Evolutionary conservation across 2,113 vertebrate species (phyloP).

Genomic region (Myotis davidii): DNA sequence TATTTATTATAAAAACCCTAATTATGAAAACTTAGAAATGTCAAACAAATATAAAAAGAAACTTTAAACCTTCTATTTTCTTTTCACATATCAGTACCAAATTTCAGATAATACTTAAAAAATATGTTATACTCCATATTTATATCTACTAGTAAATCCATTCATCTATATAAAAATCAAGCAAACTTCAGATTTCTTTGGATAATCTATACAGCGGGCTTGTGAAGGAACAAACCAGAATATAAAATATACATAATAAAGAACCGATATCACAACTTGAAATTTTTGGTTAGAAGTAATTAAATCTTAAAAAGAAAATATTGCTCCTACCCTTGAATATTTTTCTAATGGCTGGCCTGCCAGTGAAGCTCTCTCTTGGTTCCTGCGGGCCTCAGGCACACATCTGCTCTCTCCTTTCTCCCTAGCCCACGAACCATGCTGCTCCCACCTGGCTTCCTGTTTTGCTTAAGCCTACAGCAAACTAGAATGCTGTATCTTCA

Average conservation of each 20-base stretch:
- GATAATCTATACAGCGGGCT: fast-evolving
- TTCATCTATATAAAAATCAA: neutral
- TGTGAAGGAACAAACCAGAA: neutral
- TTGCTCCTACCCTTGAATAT: neutral
- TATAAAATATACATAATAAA: neutral
- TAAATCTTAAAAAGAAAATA: neutral
- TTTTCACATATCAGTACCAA: neutral
- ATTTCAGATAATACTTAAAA: neutral
- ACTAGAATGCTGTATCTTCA: neutral
- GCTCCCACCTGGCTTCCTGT: neutral
- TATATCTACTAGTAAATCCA: neutral
- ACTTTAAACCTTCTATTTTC: neutral
- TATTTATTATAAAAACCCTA: neutral
- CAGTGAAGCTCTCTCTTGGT: neutral
- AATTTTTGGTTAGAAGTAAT: neutral
- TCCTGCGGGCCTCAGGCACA: neutral
- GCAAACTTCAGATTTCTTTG: neutral
- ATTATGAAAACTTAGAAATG: neutral
- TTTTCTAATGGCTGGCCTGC: neutral
- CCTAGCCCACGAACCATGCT: fast-evolving
- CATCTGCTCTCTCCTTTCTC: neutral
- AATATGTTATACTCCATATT: fast-evolving
- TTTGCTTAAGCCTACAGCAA: neutral
- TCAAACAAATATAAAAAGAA: neutral
- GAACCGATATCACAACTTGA: neutral